Base-by-base conservation (phyloP, 2,113 vertebrate genomes). In the Pelodiscus sinensis region DNA sequence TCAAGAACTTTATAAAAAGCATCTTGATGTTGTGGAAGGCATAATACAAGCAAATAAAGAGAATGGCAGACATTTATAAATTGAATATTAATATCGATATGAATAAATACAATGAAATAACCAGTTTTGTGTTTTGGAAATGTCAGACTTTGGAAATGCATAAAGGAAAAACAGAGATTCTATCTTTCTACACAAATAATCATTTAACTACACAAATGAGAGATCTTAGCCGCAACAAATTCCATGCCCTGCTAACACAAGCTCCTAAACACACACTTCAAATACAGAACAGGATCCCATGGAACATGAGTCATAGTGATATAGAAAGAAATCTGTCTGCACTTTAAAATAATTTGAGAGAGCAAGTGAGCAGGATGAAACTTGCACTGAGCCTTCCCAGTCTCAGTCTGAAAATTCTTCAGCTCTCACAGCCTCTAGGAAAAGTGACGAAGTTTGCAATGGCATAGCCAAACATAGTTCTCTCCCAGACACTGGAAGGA, bases 41-140 rank as follows among this genome's bases (percentile, higher is more conserved):
- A 24, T 4, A 29, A 27, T 25, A 31, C 0, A 0, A 56, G 79
- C 9, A 77, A 84, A 78, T 24, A 6, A 3, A 55, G 27, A 62
- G 27, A 58, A 25, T 24, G 77, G 57, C 62, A 78, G 84, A 78
- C 68, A 22, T 94, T 81, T 15, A 54, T 6, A 11, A 21, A 84
- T 68, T 35, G 65, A 65, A 84, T 77, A 68, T 7, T 57, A 38
- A 2, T 29, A 4, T 8, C 15, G 60, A 31, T 60, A n/a, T 3
- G 3, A n/a, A 68, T 65, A 83, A 77, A 75, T 89, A 84, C 9
- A 50, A 62, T 1, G 12, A 62, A 62, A 29, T 62, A 14, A 14
- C 13, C 60, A 62, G 60, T 62, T 29, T 58, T 25, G 10, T 62
- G 60, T 62, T 62, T 62, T 29, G 60, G 60, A 62, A 29, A 62